A percentile compares a stretch with the other conserved stretches of the same genome.
phyloP scores from a whole-genome alignment of 2,113 vertebrate species.

The Crotalus helleri region DNA sequence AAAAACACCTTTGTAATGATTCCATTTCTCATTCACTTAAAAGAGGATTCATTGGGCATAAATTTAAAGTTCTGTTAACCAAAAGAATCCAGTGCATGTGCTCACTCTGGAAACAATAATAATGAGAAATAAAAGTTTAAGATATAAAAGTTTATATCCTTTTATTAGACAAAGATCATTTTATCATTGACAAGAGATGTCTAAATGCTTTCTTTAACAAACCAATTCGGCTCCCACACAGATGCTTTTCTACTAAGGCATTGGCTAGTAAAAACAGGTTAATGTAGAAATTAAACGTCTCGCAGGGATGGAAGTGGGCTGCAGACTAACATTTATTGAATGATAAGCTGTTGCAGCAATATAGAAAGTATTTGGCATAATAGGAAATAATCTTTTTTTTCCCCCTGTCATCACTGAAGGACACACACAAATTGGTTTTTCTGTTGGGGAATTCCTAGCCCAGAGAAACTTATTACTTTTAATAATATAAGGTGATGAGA shows the following conservation, averaged over 20 bases:
- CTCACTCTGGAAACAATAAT: constrained; percentile 32
- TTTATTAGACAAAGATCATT: constrained; percentile 73
- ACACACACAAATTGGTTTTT: constrained; percentile 82
- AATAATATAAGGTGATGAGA: constrained; percentile 78
- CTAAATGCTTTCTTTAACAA: constrained; percentile 73
- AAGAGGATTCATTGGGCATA: constrained; percentile 29
- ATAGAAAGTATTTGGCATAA: constrained; percentile 78
- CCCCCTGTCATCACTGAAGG: constrained; percentile 77
- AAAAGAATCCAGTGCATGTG: constrained; percentile 46
- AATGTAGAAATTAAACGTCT: constrained; percentile 79
- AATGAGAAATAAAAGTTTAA: constrained; percentile 19
- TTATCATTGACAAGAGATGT: constrained; percentile 70
- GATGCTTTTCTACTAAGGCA: constrained; percentile 61
- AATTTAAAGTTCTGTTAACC: constrained; percentile 35
- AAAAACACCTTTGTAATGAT: constrained; percentile 41
- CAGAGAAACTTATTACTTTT: constrained; percentile 83
- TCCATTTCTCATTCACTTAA: constrained; percentile 65
- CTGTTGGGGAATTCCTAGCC: constrained; percentile 79
- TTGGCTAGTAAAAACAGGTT: constrained; percentile 75
- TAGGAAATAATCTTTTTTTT: constrained; percentile 78
- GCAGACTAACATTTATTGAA: constrained; percentile 77
- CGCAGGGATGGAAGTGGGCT: constrained; percentile 71
- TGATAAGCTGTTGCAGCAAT: constrained; percentile 76
- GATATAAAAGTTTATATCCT: constrained; percentile 44
- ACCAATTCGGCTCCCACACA: constrained; percentile 68